Conservation (phyloP, 1,140 invertebrate species). For the Euura lappo region DNA sequence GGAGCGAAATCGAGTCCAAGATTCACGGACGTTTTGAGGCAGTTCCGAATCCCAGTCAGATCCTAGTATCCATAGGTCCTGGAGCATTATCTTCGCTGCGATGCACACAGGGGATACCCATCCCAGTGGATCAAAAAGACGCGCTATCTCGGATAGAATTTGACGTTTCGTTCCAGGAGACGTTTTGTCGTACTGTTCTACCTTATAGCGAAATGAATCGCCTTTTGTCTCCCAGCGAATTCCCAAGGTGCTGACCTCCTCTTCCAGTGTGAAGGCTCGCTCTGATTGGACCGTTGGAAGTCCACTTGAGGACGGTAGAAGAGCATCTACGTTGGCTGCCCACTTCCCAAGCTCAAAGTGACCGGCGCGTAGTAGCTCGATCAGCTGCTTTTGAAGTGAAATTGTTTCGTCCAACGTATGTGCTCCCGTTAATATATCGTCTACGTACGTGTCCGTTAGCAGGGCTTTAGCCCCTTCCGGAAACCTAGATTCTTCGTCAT, state of each 20-base stretch:
- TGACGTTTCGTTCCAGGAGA: conserved; percentile 23
- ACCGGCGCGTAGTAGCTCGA: background rate
- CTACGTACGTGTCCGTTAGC: conserved; percentile 39
- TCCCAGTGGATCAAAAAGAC: background rate
- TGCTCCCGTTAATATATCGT: conserved; percentile 36
- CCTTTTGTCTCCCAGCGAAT: conserved; percentile 17
- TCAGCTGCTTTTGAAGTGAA: background rate
- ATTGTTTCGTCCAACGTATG: background rate
- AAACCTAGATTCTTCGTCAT: conserved; percentile 25
- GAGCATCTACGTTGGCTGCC: conserved; percentile 9
- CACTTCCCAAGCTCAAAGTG: conserved; percentile 25
- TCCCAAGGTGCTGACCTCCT: conserved; percentile 22
- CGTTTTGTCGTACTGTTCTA: conserved; percentile 13
- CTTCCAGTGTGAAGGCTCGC: conserved; percentile 13
- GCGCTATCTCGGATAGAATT: background rate
- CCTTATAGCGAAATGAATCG: conserved; percentile 21
- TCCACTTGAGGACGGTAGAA: conserved; percentile 25
- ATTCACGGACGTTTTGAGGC: background rate
- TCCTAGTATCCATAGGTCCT: conserved; percentile 3
- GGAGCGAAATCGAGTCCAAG: background rate
- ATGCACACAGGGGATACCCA: background rate
- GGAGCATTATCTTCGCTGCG: conserved; percentile 6
- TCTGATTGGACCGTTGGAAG: background rate
- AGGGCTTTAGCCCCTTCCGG: background rate
- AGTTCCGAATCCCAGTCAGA: background rate